Evolutionary conservation across 2,888 invertebrate species (phyloP).

Genomic region (Melipona bicolor): DNA sequence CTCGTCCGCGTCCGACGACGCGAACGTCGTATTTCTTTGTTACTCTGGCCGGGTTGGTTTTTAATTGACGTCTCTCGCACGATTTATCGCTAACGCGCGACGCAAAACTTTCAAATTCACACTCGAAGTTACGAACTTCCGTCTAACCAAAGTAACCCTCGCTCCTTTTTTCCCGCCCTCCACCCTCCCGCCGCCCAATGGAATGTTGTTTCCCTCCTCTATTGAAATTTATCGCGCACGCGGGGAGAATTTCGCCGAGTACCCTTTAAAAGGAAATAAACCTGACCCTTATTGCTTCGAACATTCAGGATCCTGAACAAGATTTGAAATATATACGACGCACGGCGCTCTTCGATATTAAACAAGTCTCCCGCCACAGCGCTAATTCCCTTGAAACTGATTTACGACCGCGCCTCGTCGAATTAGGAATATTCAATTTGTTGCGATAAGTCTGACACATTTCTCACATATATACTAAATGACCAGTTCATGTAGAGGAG

Average conservation of each 20-base stretch:
- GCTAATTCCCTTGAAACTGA: background rate
- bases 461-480: background rate
- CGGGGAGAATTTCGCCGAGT: constrained; percentile 17
- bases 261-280: constrained; percentile 18
- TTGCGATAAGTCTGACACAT: background rate
- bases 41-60: background rate
- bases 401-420: background rate
- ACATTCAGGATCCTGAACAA: constrained; percentile 22
- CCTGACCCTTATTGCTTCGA: constrained; percentile 24
- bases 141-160: background rate
- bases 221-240: constrained; percentile 42
- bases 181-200: background rate
- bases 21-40: background rate
- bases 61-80: background rate
- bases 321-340: constrained; percentile 18
- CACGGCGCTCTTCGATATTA: background rate
- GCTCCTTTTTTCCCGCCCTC: background rate
- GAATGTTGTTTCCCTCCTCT: constrained; percentile 22
- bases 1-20: background rate
- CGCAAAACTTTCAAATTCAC: constrained; percentile 1
- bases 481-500: too few relatives aligned
- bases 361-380: background rate
- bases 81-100: constrained; percentile 5
- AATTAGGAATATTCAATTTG: background rate
- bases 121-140: background rate